Conservation (phyloP, 1,140 invertebrate species). For the Andricus grossulariae region DNA sequence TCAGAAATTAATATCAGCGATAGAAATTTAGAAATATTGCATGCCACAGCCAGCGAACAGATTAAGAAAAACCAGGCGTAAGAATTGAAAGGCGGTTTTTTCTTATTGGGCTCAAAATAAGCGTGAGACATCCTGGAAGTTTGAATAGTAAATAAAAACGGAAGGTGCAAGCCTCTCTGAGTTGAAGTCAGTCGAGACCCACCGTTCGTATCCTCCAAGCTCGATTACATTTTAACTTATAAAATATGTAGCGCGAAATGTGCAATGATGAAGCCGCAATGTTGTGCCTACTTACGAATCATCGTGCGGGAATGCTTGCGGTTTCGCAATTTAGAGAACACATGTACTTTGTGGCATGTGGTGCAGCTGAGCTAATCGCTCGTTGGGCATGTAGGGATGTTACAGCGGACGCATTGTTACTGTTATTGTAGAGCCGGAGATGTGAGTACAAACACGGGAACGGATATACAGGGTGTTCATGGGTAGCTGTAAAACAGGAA, state of each 20-base stretch:
- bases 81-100: not conserved
- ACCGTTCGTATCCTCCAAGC: too few relatives aligned
- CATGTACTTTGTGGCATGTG: conserved; percentile 38
- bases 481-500: conserved; percentile 44
- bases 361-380: conserved; percentile 40
- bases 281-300: conserved; percentile 22
- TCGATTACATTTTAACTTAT: too few relatives aligned
- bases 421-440: conserved; percentile 36
- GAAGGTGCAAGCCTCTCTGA: too few relatives aligned
- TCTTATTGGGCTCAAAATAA: not conserved
- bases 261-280: conserved; percentile 7
- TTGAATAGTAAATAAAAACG: too few relatives aligned
- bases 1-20: too few relatives aligned
- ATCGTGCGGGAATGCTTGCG: conserved; percentile 36
- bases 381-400: conserved; percentile 36
- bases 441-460: conserved; percentile 33
- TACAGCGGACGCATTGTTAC: conserved; percentile 20
- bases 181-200: too few relatives aligned
- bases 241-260: conserved; percentile 24
- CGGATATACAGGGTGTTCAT: conserved; percentile 38
- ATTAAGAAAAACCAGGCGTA: not conserved
- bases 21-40: too few relatives aligned
- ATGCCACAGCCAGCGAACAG: too few relatives aligned
- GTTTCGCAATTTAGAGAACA: conserved; percentile 44
- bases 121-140: too few relatives aligned